phyloP scores from a whole-genome alignment of 1,140 invertebrate species.

The Vanessa atalanta region DNA sequence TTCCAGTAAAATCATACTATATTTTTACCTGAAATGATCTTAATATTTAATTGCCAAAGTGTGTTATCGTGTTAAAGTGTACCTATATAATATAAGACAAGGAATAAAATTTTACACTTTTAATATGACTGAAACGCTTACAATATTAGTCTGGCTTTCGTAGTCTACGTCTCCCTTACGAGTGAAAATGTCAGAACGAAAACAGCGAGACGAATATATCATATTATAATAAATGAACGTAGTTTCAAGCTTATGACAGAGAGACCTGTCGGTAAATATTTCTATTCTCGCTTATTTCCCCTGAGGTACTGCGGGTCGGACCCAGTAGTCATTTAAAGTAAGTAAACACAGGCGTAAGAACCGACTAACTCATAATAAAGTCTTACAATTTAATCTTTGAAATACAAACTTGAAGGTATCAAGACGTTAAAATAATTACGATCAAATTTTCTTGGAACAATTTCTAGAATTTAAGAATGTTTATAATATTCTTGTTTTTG shows the following conservation, averaged over 20 bases:
- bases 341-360: slow-evolving; percentile 39
- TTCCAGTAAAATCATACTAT: too few relatives aligned
- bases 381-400: slow-evolving; percentile 43
- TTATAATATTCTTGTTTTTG: background rate
- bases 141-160: background rate
- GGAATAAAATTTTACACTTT: background rate
- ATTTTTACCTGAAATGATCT: too few relatives aligned
- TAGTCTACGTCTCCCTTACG: background rate
- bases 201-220: slow-evolving; percentile 4
- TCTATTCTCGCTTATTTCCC: slow-evolving; percentile 46
- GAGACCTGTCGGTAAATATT: slow-evolving; percentile 42
- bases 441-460: slow-evolving; percentile 22
- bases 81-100: too few relatives aligned
- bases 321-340: slow-evolving; percentile 45
- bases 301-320: slow-evolving; percentile 35
- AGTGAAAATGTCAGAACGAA: slow-evolving; percentile 8
- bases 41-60: too few relatives aligned
- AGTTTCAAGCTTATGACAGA: slow-evolving; percentile 40
- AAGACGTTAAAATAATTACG: slow-evolving; percentile 25
- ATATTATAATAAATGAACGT: slow-evolving; percentile 30
- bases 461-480: slow-evolving; percentile 1
- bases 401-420: slow-evolving; percentile 35
- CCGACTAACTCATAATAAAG: slow-evolving; percentile 40
- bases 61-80: too few relatives aligned
- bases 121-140: background rate